Evolutionary conservation across 2,113 vertebrate genomes (phyloP), one percentile per base, ranked within the genome.

Genomic region (Platysteira castanea): DNA sequence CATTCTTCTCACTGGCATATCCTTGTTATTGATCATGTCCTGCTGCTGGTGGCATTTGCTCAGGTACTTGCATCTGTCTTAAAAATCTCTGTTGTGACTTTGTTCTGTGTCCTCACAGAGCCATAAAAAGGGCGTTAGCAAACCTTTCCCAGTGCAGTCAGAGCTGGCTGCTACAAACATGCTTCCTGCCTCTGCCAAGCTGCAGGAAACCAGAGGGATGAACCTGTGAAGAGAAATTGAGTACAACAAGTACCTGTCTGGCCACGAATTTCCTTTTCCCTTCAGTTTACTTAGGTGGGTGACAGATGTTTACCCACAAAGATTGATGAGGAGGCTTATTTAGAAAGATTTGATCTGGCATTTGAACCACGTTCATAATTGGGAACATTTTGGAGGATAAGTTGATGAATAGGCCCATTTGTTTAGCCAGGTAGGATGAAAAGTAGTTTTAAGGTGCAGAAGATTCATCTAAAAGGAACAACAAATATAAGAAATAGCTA

Each of bases 271-370:
- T 93, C 37, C 74, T 87, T 41, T 70, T 87, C 37, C 77, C 53
- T 88, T 88, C 26, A 10, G 15, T 74, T 93, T 59, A 14, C 59
- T 65, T 63, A 7, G 68, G 37, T 80, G 52, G 0, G 0, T 89
- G 89, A 81, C 84, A 94, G 87, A 87, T 93, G 95, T 85, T 93
- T 61, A 33, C 61, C 27, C 65, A n/a, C 30, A 8, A n/a, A 94
- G 85, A 96, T 96, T 86, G 68, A 96, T 57, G 71, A 87, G 83
- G 59, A 87, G 80, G 81, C 68, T 96, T 87, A 94, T 91, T 93
- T 70, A 80, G 85, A 88, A 82, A 89, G 85, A 93, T 92, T 81
- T 89, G 73, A 88, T 94, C 68, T 95, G 89, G 83, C 60, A 75
- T 68, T 92, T 92, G 90, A 94, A 69, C 70, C 63, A 35, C 0